Conservation (phyloP, 2,113 vertebrate genomes). For the Isurus oxyrinchus region DNA sequence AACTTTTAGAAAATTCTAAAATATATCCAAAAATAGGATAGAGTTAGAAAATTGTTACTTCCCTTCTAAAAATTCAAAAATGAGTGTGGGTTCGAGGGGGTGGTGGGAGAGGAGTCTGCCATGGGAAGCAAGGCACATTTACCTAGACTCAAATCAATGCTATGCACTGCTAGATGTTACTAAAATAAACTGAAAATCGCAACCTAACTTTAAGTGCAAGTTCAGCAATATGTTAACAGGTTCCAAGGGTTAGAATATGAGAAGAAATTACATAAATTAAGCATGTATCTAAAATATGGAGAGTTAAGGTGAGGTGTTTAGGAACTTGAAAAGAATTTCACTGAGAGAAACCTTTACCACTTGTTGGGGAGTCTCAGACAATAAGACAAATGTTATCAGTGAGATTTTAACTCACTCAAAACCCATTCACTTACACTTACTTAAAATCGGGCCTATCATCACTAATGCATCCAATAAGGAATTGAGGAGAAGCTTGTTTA, state of each 20-base stretch:
- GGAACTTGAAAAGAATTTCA: background rate
- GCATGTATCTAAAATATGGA: too few species aligned
- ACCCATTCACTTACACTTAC: too few species aligned
- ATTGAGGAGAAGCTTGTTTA: too few species aligned
- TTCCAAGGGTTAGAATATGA: background rate
- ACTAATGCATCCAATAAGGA: too few species aligned
- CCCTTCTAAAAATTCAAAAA: background rate
- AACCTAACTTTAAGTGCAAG: background rate
- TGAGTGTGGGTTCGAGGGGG: background rate
- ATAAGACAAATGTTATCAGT: too few species aligned
- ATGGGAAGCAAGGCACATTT: conserved; percentile 22
- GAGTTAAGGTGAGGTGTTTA: background rate
- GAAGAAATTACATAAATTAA: background rate
- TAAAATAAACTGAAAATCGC: background rate
- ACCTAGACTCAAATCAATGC: conserved; percentile 40
- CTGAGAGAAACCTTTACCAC: background rate
- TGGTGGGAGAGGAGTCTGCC: conserved; percentile 22
- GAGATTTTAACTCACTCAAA: too few species aligned
- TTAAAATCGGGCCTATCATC: too few species aligned
- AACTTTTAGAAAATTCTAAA: background rate
- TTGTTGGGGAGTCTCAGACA: background rate
- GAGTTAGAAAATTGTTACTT: background rate
- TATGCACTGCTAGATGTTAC: conserved; percentile 39
- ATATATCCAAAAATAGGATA: background rate
- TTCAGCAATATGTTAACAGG: background rate